Evolutionary conservation across 1,140 invertebrate species (phyloP).

Genomic region (Muscidifurax raptorellus): DNA sequence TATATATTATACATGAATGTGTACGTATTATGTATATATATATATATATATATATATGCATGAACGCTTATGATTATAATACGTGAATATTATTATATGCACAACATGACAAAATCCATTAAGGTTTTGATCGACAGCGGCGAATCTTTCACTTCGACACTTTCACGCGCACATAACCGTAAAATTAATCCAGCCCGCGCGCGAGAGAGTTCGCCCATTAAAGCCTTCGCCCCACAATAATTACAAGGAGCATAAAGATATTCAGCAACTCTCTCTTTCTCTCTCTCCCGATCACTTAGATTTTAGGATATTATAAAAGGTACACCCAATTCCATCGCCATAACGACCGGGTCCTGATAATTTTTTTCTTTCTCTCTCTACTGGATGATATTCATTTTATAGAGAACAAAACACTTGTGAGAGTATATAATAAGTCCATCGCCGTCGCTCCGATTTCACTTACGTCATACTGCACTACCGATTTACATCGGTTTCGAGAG

Average conservation of each 20-base stretch:
- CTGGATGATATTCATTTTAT: not conserved
- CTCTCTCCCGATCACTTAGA: not conserved
- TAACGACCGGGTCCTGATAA: not conserved
- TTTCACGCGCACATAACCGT: not conserved
- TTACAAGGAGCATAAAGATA: not conserved
- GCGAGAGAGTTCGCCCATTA: not conserved
- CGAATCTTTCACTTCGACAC: conserved; percentile 6
- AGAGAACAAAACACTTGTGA: not conserved
- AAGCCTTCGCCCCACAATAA: not conserved
- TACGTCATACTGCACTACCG: not conserved
- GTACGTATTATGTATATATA: too few relatives aligned
- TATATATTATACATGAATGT: too few relatives aligned
- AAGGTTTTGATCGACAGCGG: not conserved
- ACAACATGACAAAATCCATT: not conserved
- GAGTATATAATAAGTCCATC: too few relatives aligned
- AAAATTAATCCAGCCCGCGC: not conserved
- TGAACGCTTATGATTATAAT: too few relatives aligned
- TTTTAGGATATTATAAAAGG: conserved; percentile 12
- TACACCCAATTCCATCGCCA: not conserved
- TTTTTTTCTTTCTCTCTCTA: not conserved
- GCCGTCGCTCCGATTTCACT: conserved; percentile 31
- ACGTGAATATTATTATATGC: not conserved
- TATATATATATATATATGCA: too few relatives aligned
- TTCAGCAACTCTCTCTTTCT: not conserved
- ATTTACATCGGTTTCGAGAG: conserved; percentile 32